Base-by-base conservation (phyloP, 2,888 invertebrate genomes). In the Calliphora vomitoria region DNA sequence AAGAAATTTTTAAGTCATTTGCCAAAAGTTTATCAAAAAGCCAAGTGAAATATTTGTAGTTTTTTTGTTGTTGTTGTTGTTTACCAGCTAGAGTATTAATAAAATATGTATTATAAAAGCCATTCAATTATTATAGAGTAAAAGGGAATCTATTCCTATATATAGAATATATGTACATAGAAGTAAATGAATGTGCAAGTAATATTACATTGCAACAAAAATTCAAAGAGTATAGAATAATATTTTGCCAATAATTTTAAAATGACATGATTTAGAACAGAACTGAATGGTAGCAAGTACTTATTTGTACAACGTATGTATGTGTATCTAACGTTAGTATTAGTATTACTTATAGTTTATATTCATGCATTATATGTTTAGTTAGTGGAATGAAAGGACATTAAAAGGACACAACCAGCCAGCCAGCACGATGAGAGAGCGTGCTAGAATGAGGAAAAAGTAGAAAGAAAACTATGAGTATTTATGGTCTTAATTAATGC, bases 401-500 rank as follows among this genome's bases (percentile, higher is more conserved):
- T 72, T 78, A 66, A 60, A 25, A 81, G 69, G 64, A 82, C 76
- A 68, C 41, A 68, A 53, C n/a, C 44, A 62, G 18, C n/a, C 44
- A 62, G 18, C 11, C 41, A 53, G 11, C 31, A 38, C 18, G 31
- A 18, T 47, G 20, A 11, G 31, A 64, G 44, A 64, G 41, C 1
- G n/a, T 11, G 31, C 6, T 1, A 41, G 10, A 41, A 74, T 13
- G 62, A 72, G 60, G 20, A 71, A 13, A 20, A 66, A 50, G 50
- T 68, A 38, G n/a, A 62, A 44, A 13, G 58, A 66, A 82, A 68
- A 82, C 66, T 64, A 53, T 68, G 66, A 74, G 78, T 78, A 82
- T 86, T 86, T 86, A 86, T 86, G 82, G 86, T 82, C 86, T 86
- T 82, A 82, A 86, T 86, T 86, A 82, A 82, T 82, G 82, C 66